A percentile compares a stretch with the other conserved stretches of the same genome.
Conservation (phyloP, 2,113 vertebrate species). For the Centropristis striata region DNA sequence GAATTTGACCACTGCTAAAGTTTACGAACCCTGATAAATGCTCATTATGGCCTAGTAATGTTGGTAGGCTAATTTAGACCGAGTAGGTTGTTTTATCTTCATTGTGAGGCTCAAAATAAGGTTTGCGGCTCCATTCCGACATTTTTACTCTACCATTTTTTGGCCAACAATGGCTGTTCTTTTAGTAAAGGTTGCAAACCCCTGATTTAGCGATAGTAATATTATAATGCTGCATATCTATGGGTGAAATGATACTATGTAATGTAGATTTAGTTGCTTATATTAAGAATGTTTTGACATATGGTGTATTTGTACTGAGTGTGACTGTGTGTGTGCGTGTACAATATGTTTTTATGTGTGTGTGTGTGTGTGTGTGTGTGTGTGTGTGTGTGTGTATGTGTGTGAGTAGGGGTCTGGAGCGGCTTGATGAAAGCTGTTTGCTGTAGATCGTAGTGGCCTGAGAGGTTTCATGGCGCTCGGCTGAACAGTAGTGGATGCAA, state of each 20-base stretch:
- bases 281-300: neutral
- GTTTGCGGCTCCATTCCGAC: too few relatives aligned
- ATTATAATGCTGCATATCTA: neutral
- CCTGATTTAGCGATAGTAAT: neutral
- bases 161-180: too few relatives aligned
- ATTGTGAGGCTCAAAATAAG: too few relatives aligned
- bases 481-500: conserved; percentile 42
- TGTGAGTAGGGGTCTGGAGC: conserved; percentile 63
- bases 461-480: conserved; percentile 78
- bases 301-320: neutral
- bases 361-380: neutral
- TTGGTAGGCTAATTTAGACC: too few relatives aligned
- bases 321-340: neutral
- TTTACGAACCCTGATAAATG: too few relatives aligned
- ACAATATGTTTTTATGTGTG: too few relatives aligned
- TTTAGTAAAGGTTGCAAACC: too few relatives aligned
- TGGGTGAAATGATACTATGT: neutral
- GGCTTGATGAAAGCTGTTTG: conserved; percentile 83
- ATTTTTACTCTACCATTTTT: too few relatives aligned
- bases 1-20: too few relatives aligned
- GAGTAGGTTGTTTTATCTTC: too few relatives aligned
- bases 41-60: too few relatives aligned
- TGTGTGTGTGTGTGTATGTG: conserved; percentile 66
- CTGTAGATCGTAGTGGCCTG: conserved; percentile 76
- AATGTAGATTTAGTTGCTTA: conserved; percentile 2